These are phyloP conservation scores for Aurelia sp. DNA, from an alignment of 30 jellyfish, hydroid and myxozoan species.

Conservation along the genomic window DNA sequence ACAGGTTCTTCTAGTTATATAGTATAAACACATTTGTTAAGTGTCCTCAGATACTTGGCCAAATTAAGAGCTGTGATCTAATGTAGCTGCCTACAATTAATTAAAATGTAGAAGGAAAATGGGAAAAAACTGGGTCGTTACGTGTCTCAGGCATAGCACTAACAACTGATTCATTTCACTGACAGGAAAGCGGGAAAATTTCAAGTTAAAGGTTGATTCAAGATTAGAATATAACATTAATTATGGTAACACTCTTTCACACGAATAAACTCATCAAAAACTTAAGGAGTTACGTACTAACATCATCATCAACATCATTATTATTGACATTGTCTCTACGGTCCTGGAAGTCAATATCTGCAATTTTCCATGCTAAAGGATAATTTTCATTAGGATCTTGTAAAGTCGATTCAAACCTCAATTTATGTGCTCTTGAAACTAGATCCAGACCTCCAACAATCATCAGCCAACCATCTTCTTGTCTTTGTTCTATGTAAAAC, in stretches of 20 bases:
- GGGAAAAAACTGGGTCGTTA: too few species aligned
- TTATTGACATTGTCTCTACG: not conserved
- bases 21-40: too few species aligned
- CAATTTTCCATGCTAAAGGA: conserved; percentile 47
- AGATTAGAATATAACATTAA: too few species aligned
- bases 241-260: not conserved
- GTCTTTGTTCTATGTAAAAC: conserved; percentile 34
- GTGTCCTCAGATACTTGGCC: too few species aligned
- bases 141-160: too few species aligned
- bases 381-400: conserved; percentile 30
- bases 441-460: conserved; percentile 34
- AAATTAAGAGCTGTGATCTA: too few species aligned
- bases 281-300: not conserved
- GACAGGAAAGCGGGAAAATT: too few species aligned
- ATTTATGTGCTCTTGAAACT: conserved; percentile 17
- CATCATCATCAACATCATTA: conserved; percentile 5
- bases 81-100: too few species aligned
- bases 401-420: conserved; percentile 54
- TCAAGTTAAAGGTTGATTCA: too few species aligned
- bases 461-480: conserved; percentile 31
- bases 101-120: too few species aligned
- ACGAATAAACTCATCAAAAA: not conserved
- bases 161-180: too few species aligned
- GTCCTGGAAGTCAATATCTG: conserved; percentile 31
- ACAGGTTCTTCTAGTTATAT: too few species aligned